Evolutionary conservation across 2,888 invertebrate species (phyloP).

Genomic region (Nasonia oneida): DNA sequence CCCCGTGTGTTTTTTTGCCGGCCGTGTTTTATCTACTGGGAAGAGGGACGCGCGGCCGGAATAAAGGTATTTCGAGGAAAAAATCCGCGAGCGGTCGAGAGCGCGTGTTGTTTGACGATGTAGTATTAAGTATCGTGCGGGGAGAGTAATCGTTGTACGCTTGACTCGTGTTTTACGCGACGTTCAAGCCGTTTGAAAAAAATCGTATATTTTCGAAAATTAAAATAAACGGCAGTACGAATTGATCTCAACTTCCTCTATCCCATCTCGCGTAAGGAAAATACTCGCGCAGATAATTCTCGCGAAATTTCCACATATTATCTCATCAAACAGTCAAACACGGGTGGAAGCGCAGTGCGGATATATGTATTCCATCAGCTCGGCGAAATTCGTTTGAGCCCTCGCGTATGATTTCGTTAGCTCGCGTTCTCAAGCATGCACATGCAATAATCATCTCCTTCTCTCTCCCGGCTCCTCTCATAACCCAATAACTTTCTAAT

Average conservation of each 20-base stretch:
- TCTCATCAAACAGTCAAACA: not conserved
- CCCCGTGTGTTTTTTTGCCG: slow-evolving; percentile 28
- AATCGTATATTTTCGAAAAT: too few species aligned
- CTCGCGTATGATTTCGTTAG: not conserved
- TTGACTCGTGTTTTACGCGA: not conserved
- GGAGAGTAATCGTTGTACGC: not conserved
- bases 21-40: slow-evolving; percentile 10
- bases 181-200: too few species aligned
- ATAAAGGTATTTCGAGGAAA: not conserved
- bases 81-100: not conserved
- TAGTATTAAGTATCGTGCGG: not conserved
- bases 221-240: too few species aligned
- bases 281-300: not conserved
- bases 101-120: not conserved
- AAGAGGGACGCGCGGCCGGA: not conserved
- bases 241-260: too few species aligned
- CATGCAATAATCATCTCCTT: not conserved
- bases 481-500: slow-evolving; percentile 46
- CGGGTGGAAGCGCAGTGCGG: not conserved
- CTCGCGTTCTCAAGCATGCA: slow-evolving; percentile 5
- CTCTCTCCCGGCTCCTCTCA: not conserved
- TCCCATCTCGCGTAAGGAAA: not conserved
- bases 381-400: not conserved
- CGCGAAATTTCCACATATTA: not conserved
- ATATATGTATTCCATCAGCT: not conserved